Percentiles rank a stretch among this genome's conserved stretches.
phyloP scores from a whole-genome alignment of 2,888 invertebrate species.

The Uropetala carovei region DNA sequence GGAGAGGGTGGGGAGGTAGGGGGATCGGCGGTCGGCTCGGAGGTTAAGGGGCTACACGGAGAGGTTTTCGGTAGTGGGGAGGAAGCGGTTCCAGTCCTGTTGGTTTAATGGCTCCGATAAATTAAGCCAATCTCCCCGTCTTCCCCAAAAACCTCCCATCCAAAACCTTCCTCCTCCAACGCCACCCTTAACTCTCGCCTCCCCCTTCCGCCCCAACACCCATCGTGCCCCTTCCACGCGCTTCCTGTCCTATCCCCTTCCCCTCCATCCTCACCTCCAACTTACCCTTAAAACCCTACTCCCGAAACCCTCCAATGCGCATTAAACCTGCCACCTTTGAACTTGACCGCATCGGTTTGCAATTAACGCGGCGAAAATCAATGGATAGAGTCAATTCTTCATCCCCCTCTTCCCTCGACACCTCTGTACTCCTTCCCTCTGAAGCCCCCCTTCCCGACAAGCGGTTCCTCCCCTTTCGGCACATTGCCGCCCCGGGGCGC shows the following conservation, averaged over 20 bases:
- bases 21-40: background rate
- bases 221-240: background rate
- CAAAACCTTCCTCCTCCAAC: background rate
- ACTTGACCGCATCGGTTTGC: conserved; percentile 69
- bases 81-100: conserved; percentile 59
- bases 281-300: background rate
- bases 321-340: conserved; percentile 58
- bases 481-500: background rate
- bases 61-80: background rate
- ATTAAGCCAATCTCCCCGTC: conserved; percentile 65
- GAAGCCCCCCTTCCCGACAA: background rate
- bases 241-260: background rate
- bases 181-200: background rate
- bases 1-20: background rate
- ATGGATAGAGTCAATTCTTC: conserved; percentile 67
- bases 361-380: conserved; percentile 68
- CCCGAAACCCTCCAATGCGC: conserved; percentile 32
- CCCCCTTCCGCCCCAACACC: background rate
- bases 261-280: background rate
- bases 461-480: conserved; percentile 9
- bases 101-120: conserved; percentile 65
- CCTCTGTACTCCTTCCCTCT: background rate
- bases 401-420: background rate
- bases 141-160: background rate
- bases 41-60: background rate